Conservation (phyloP, 2,797 vertebrate genomes). For the Picus viridis region DNA sequence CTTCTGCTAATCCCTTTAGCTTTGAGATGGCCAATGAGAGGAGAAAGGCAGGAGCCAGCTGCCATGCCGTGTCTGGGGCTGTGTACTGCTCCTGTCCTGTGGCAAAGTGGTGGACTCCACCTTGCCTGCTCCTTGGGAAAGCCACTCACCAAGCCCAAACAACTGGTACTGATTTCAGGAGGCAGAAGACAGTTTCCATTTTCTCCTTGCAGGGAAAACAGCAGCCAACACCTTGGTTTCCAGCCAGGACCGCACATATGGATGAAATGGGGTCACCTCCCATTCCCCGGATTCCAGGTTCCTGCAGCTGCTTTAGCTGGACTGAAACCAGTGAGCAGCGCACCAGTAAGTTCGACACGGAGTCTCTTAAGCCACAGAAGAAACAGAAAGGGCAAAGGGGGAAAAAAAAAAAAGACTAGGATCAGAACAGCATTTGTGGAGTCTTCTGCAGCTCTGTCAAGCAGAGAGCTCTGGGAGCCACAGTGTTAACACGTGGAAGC, state of each 20-base stretch:
- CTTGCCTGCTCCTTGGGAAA: not conserved
- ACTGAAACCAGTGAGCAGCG: not conserved
- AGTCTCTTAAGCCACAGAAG: not conserved
- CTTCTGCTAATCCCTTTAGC: not conserved
- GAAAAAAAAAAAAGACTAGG: not conserved
- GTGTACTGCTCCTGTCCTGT: fast-evolving
- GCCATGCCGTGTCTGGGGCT: fast-evolving
- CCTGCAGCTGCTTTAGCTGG: conserved; percentile 63
- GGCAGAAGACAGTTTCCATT: not conserved
- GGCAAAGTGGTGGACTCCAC: fast-evolving
- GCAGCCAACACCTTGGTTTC: not conserved
- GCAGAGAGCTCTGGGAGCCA: conserved; percentile 70
- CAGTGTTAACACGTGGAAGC: conserved; percentile 81
- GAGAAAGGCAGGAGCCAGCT: not conserved
- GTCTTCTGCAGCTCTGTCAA: not conserved
- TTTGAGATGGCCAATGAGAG: not conserved
- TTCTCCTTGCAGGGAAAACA: not conserved
- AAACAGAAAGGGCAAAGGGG: not conserved
- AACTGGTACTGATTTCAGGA: not conserved
- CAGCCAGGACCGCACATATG: conserved; percentile 13
- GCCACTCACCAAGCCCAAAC: not conserved
- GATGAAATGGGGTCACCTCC: conserved; percentile 60
- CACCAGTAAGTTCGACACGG: not conserved
- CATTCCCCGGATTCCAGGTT: conserved; percentile 2
- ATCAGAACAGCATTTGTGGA: not conserved